Percentiles rank a stretch among this genome's conserved stretches.
phyloP scores from a whole-genome alignment of 2,113 vertebrate species.

The Chionis minor region DNA sequence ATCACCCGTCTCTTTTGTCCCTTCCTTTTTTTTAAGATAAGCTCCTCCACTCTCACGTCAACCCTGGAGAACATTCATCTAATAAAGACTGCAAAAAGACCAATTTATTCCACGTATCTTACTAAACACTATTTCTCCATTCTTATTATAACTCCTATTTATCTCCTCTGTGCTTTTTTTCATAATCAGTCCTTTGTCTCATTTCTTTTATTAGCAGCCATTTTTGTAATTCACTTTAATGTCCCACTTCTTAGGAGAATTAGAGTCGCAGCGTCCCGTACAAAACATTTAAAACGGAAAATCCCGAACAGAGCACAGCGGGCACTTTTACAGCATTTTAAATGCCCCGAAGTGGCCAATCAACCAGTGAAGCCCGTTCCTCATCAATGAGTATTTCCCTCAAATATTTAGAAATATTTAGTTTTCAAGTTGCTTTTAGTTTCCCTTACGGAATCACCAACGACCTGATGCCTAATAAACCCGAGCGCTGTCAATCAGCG shows the following conservation, averaged over 20 bases:
- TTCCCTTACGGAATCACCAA: neutral
- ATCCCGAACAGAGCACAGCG: neutral
- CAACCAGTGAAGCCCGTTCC: neutral
- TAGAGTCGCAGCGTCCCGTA: neutral
- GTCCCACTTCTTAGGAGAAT: neutral
- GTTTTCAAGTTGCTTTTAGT: neutral
- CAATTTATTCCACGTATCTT: neutral
- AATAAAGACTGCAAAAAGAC: neutral
- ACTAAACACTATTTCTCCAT: neutral
- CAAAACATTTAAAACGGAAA: neutral
- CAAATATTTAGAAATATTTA: too few relatives aligned
- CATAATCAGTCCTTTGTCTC: neutral
- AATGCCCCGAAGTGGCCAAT: neutral
- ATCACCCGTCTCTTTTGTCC: neutral
- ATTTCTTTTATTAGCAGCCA: neutral
- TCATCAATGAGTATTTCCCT: neutral
- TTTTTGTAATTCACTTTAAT: neutral
- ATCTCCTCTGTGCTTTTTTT: neutral
- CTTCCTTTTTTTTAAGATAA: neutral
- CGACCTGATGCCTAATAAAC: neutral
- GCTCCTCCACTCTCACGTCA: neutral
- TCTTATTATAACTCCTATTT: neutral
- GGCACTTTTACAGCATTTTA: neutral
- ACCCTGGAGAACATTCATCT: neutral
- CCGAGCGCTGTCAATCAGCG: rapidly evolving